A percentile compares a stretch with the other conserved stretches of the same genome.
phyloP scores from a whole-genome alignment of 2,888 invertebrate genomes.

The Ecdyonurus torrentis region DNA sequence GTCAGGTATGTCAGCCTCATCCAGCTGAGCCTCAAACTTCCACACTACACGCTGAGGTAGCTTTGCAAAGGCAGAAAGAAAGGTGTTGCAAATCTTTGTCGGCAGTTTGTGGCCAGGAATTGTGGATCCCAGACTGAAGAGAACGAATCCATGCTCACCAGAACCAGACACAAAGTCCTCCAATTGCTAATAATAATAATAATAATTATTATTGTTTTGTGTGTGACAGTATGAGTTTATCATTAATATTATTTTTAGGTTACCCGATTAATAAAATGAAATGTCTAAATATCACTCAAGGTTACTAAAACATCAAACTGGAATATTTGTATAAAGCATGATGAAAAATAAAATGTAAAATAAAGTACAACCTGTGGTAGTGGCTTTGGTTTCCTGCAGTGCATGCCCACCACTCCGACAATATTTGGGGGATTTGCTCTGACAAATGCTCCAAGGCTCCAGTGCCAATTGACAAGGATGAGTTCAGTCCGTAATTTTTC shows the following conservation, averaged over 20 bases:
- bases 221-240: too few species aligned
- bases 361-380: constrained; percentile 1
- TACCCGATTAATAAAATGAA: too few species aligned
- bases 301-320: too few species aligned
- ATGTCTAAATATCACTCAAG: too few species aligned
- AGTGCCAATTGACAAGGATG: neutral
- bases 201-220: too few species aligned
- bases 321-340: too few species aligned
- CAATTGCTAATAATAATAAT: too few species aligned
- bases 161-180: neutral
- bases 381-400: neutral
- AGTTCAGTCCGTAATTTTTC: neutral
- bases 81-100: neutral
- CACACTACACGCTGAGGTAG: constrained; percentile 1
- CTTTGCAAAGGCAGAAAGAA: neutral
- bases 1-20: neutral
- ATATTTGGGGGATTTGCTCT: neutral
- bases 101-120: neutral
- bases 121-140: neutral
- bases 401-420: neutral
- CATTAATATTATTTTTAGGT: too few species aligned
- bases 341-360: too few species aligned
- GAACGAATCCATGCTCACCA: neutral
- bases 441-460: neutral
- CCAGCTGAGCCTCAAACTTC: constrained; percentile 4